Evolutionary conservation across 2,113 vertebrate species (phyloP).

Genomic region (Lonchura striata): DNA sequence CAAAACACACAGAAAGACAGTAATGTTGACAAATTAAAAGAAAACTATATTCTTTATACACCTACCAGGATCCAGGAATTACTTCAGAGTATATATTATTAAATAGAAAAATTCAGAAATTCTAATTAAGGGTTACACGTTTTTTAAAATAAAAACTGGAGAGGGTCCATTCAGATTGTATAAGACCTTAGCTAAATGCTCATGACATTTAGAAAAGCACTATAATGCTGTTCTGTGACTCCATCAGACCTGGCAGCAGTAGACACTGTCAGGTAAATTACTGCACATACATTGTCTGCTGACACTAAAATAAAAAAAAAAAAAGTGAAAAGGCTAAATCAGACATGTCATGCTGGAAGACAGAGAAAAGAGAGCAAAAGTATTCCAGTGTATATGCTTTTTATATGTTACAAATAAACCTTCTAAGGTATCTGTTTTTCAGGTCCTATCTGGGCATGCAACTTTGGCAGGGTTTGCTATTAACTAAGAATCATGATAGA

Average conservation of each 20-base stretch:
- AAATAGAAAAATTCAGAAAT: neutral
- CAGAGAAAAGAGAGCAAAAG: neutral
- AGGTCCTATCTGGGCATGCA: neutral
- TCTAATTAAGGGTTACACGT: neutral
- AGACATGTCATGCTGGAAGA: conserved; percentile 12
- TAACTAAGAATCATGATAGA: neutral
- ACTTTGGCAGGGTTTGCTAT: neutral
- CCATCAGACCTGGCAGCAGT: conserved; percentile 52
- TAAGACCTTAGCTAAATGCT: conserved; percentile 12
- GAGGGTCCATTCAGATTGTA: neutral
- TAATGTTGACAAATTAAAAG: conserved; percentile 6
- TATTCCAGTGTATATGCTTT: neutral
- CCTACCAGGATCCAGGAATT: neutral
- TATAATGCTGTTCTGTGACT: conserved; percentile 47
- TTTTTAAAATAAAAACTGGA: conserved; percentile 6
- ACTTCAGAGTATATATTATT: neutral
- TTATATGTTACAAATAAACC: neutral
- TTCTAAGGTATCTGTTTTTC: neutral
- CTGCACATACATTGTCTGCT: conserved; percentile 21
- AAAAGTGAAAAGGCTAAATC: conserved; percentile 55
- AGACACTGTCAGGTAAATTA: conserved; percentile 67
- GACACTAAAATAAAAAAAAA: conserved; percentile 21
- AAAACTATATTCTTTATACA: neutral
- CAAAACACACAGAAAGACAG: neutral
- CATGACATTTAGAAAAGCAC: conserved; percentile 66